Conservation (phyloP, 2,797 vertebrate species). For the Sylvia borin region DNA sequence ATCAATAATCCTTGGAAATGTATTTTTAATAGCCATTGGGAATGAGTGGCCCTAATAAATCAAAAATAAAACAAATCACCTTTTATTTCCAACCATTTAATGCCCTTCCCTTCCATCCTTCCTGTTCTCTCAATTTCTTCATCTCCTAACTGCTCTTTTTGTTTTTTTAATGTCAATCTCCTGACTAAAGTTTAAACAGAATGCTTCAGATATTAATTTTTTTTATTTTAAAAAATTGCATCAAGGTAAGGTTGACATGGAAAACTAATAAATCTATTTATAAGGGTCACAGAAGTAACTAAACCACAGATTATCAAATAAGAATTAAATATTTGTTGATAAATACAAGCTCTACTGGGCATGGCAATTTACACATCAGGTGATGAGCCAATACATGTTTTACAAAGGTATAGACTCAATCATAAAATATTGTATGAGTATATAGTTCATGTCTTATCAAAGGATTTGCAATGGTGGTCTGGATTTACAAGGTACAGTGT, state of each 20-base stretch:
- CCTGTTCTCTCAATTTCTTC: background rate
- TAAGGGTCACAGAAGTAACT: background rate
- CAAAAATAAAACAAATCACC: background rate
- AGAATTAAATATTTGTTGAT: background rate
- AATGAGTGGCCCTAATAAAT: background rate
- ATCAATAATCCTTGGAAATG: constrained; percentile 25
- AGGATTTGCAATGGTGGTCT: background rate
- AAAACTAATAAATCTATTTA: background rate
- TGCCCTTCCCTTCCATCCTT: background rate
- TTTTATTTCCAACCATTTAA: background rate
- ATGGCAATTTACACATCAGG: background rate
- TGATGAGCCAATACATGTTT: background rate
- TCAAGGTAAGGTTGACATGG: background rate
- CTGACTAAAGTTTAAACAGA: background rate
- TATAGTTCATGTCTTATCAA: background rate
- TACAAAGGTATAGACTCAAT: background rate
- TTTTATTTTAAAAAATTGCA: background rate
- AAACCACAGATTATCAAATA: background rate
- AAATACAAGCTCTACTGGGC: background rate
- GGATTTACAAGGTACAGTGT: background rate
- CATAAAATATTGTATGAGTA: background rate
- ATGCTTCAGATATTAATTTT: background rate
- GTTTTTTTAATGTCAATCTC: background rate
- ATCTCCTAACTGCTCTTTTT: background rate
- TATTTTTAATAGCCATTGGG: background rate